These are phyloP conservation scores for Oenanthe oenanthe DNA, from an alignment of 2,113 vertebrate genomes.

Conservation along the genomic window DNA sequence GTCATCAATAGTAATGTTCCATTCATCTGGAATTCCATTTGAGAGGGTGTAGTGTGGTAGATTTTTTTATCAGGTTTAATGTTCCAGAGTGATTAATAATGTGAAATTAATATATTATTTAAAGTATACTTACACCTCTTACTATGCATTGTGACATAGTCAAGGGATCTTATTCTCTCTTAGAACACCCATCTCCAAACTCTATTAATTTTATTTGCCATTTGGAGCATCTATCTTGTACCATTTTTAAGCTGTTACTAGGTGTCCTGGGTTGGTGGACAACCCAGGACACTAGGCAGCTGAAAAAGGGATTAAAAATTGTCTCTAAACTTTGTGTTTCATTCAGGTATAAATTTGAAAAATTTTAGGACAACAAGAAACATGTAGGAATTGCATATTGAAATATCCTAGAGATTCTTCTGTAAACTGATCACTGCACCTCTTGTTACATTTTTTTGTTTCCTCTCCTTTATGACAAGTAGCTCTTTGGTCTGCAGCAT, in stretches of 20 bases:
- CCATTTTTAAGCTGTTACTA: neutral
- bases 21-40: neutral
- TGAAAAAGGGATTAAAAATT: neutral
- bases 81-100: neutral
- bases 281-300: too few species aligned
- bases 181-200: neutral
- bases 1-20: neutral
- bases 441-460: neutral
- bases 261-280: too few species aligned
- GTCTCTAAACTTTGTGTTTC: neutral
- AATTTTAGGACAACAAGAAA: neutral
- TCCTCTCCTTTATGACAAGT: neutral
- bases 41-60: neutral
- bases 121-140: neutral
- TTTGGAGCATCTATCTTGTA: neutral
- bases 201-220: neutral
- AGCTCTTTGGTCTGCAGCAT: neutral
- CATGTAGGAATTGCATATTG: neutral
- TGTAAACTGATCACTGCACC: neutral
- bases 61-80: neutral
- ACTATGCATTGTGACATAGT: neutral
- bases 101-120: constrained; percentile 6
- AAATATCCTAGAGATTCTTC: neutral
- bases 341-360: neutral
- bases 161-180: neutral